Percentiles rank a stretch among this genome's conserved stretches.
These are phyloP conservation scores for Antedon mediterranea DNA, from an alignment of 53 echinoderm and acorn worm species.

Conservation along the genomic window DNA sequence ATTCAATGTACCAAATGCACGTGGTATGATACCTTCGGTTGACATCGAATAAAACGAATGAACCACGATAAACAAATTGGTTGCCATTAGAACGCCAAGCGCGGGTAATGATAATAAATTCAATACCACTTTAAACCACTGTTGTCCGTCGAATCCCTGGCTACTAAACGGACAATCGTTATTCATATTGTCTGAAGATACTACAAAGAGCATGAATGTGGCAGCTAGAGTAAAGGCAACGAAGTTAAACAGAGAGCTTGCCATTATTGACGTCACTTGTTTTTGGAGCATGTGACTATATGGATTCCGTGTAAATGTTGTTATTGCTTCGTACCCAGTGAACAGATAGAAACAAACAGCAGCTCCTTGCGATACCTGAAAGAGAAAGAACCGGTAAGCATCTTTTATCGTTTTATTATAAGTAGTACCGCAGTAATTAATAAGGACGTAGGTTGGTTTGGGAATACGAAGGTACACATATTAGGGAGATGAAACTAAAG, in stretches of 20 bases:
- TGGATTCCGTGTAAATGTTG: slow-evolving; percentile 13
- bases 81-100: neutral
- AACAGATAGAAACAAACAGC: slow-evolving; percentile 27
- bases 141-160: neutral
- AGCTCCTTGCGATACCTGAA: slow-evolving; percentile 23
- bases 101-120: neutral
- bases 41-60: slow-evolving; percentile 7
- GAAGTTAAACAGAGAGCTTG: slow-evolving; percentile 13
- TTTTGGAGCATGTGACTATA: slow-evolving; percentile 12
- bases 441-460: no score
- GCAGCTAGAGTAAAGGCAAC: slow-evolving; percentile 17
- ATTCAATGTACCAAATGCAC: slow-evolving; percentile 14
- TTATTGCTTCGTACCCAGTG: slow-evolving; percentile 38
- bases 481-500: no score
- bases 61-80: neutral
- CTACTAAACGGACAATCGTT: neutral
- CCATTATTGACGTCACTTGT: neutral
- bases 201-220: slow-evolving; percentile 22
- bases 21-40: slow-evolving; percentile 25
- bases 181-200: slow-evolving; percentile 14
- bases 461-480: no score
- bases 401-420: no score
- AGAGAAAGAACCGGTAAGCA: no score
- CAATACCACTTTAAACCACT: neutral
- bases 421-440: no score